phyloP scores from a whole-genome alignment of 2,113 vertebrate species.

The Bubo scandiacus region DNA sequence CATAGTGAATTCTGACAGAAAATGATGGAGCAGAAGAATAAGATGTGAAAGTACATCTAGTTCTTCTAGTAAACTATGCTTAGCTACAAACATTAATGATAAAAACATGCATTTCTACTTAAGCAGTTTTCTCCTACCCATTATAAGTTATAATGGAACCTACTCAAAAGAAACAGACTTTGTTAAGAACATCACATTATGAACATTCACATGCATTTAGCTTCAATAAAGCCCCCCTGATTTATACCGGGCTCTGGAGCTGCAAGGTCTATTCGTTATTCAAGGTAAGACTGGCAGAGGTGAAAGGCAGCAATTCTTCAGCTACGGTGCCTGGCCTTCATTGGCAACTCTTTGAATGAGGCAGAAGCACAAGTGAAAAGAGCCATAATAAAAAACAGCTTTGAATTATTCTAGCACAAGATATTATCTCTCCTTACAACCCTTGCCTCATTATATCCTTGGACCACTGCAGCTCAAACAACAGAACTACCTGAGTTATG shows the following conservation, averaged over 20 bases:
- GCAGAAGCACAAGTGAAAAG: not conserved
- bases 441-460: not conserved
- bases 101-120: slow-evolving; percentile 1
- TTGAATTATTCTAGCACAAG: not conserved
- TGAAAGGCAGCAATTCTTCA: not conserved
- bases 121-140: not conserved
- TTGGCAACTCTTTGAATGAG: not conserved
- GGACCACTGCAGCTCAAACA: not conserved
- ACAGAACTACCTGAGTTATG: not conserved
- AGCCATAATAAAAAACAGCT: not conserved
- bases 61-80: not conserved
- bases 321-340: fast-evolving
- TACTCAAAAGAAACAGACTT: not conserved
- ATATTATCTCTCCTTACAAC: not conserved
- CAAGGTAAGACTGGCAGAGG: not conserved
- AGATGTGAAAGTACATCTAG: not conserved
- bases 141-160: not conserved
- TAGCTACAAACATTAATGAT: not conserved
- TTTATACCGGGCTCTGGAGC: not conserved
- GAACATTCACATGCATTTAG: not conserved
- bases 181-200: not conserved
- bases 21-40: not conserved
- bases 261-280: not conserved
- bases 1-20: not conserved
- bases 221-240: not conserved